Base-by-base conservation (phyloP, 2,113 vertebrate genomes). In the Pogona vitticeps region DNA sequence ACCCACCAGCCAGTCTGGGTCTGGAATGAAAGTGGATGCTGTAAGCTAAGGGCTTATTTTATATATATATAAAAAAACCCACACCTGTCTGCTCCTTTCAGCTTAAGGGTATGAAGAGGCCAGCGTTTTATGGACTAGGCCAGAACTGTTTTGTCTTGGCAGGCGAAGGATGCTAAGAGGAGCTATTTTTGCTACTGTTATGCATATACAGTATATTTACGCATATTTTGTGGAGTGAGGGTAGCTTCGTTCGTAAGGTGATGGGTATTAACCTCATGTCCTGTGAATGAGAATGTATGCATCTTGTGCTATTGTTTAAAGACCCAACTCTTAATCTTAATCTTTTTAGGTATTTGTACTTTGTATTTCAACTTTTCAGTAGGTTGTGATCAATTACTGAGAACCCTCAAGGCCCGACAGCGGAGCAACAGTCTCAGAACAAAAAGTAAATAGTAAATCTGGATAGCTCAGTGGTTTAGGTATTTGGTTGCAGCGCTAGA, bases 1-100 rank as follows among this genome's bases (percentile, higher is more conserved):
- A 59, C 1, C 0, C 0, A 87, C 26, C 36, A 76, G 52, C 0
- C 28, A 3, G 3, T 31, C 38, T 0, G 0, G 70, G 56, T 71
- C 61, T 63, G 83, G 83, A 67, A 67, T 85, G 3, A 13, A 6
- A 61, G 17, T 0, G 65, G 31, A 0, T 0, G n/a, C 15, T 67
- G 9, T 21, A 67, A 71, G 12, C 40, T 77, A 1, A 0, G 4
- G 65, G 0, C 23, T 42, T 18, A 78, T n/a, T 78, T 33, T 31
- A 78, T 18, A 3, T n/a, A n/a, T n/a, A n/a, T n/a, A n/a, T n/a
- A n/a, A n/a, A n/a, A n/a, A n/a, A n/a, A n/a, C n/a, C n/a, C n/a
- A 42, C 31, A 59, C 58, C 1, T 0, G 67, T 73, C 6, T 67
- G 12, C 76, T 86, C 80, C 80, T 71, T 38, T 36, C 20, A 31